phyloP scores from a whole-genome alignment of 35 echinoderm and acorn worm species.

The Holothuria glaberrima region DNA sequence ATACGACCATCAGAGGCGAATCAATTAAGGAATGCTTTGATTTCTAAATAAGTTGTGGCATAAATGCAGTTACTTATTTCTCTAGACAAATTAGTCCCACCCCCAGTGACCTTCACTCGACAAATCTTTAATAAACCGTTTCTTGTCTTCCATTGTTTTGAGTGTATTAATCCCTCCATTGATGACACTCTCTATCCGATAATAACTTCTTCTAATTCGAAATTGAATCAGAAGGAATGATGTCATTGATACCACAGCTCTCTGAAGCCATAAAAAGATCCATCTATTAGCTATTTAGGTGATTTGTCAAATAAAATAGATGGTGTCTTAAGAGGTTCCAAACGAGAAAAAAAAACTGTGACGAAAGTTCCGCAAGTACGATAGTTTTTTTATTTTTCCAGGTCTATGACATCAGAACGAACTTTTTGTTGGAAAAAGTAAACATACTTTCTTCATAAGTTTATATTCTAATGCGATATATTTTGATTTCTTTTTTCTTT shows the following conservation, averaged over 20 bases:
- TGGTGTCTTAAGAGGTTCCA: conserved; percentile 24
- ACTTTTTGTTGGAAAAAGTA: no score
- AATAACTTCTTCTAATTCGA: conserved; percentile 13
- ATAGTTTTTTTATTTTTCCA: no score
- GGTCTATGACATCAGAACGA: no score
- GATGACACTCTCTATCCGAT: no score
- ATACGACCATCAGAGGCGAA: conserved; percentile 9
- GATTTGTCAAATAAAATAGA: background rate
- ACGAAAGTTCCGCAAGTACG: background rate
- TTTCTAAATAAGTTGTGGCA: conserved; percentile 36
- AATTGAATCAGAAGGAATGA: background rate
- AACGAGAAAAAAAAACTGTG: background rate
- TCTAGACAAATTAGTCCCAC: conserved; percentile 45
- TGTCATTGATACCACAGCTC: background rate
- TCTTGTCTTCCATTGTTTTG: background rate
- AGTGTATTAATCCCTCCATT: conserved; percentile 16
- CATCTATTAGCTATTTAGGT: conserved; percentile 8
- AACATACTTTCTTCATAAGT: no score
- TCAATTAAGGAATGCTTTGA: conserved; percentile 42
- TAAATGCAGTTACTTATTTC: conserved; percentile 27
- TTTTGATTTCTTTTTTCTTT: no score
- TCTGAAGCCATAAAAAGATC: background rate
- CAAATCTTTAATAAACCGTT: conserved; percentile 38
- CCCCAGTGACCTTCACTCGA: conserved; percentile 18
- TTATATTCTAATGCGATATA: no score